Evolutionary conservation across 1,140 invertebrate species (phyloP).

Genomic region (Drosophila prosaltans): DNA sequence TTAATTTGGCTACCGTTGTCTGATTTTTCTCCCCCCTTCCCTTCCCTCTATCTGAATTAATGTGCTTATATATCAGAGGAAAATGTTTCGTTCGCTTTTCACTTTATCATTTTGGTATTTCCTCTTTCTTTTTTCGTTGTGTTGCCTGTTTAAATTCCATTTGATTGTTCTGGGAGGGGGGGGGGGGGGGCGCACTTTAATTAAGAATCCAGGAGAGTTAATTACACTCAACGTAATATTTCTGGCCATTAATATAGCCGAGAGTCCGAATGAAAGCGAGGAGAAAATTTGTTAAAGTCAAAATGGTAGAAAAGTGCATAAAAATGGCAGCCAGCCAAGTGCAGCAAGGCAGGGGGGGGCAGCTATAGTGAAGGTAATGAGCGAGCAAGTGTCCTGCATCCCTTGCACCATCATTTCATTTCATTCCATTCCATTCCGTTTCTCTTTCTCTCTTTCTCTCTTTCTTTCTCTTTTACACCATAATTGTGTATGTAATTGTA

Average conservation of each 20-base stretch:
- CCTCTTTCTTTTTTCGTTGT: conserved; percentile 27
- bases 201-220: conserved; percentile 56
- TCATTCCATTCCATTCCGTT: not conserved
- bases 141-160: conserved; percentile 59
- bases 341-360: conserved; percentile 43
- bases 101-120: conserved; percentile 51
- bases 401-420: not conserved
- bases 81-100: conserved; percentile 62
- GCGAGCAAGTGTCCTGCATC: conserved; percentile 45
- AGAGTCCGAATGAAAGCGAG: conserved; percentile 34
- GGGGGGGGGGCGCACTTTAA: conserved; percentile 39
- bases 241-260: conserved; percentile 62
- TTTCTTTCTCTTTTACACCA: conserved; percentile 32
- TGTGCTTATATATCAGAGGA: conserved; percentile 78
- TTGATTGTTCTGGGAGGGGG: conserved; percentile 44
- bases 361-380: conserved; percentile 57
- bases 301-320: conserved; percentile 61
- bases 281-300: conserved; percentile 74
- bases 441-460: not conserved
- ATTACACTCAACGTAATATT: conserved; percentile 59
- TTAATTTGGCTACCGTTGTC: conserved; percentile 76
- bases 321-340: conserved; percentile 61
- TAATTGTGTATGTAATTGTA: conserved; percentile 82
- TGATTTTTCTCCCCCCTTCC: conserved; percentile 47
- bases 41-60: conserved; percentile 53